These are phyloP conservation scores for Gibbula magus DNA, from an alignment of 2,888 invertebrate genomes.

Conservation along the genomic window DNA sequence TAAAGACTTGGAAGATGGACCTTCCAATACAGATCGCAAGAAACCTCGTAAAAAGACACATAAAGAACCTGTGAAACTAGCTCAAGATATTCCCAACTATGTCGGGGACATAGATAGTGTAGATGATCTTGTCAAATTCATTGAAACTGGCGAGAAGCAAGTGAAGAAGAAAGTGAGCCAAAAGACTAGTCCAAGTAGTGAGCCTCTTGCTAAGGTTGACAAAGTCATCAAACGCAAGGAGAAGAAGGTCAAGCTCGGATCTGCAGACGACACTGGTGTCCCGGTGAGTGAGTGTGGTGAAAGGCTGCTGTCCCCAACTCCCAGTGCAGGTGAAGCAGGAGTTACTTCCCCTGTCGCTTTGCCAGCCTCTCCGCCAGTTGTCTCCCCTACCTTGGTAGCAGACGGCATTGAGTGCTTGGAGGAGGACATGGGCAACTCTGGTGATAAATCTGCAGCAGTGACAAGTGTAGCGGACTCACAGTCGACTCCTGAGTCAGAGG, in stretches of 20 bases:
- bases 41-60: slow-evolving; percentile 42
- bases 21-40: slow-evolving; percentile 17
- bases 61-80: slow-evolving; percentile 36
- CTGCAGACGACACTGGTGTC: slow-evolving; percentile 13
- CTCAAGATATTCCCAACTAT: slow-evolving; percentile 59
- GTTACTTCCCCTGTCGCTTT: too few species aligned
- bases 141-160: slow-evolving; percentile 47
- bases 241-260: slow-evolving; percentile 50
- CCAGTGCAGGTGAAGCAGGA: background rate
- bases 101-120: slow-evolving; percentile 51
- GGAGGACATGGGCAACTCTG: slow-evolving; percentile 31
- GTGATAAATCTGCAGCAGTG: slow-evolving; percentile 21
- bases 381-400: background rate
- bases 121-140: slow-evolving; percentile 59
- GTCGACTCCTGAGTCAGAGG: background rate
- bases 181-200: slow-evolving; percentile 15
- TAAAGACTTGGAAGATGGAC: slow-evolving; percentile 35
- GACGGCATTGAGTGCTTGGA: background rate
- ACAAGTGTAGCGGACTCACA: slow-evolving; percentile 19
- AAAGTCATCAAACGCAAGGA: slow-evolving; percentile 51
- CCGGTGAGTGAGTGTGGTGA: background rate
- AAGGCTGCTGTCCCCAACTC: background rate
- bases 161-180: slow-evolving; percentile 30
- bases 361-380: slow-evolving; percentile 1
- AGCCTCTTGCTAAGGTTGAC: slow-evolving; percentile 7